Conservation (phyloP, 1,140 invertebrate species). For the Mya arenaria region DNA sequence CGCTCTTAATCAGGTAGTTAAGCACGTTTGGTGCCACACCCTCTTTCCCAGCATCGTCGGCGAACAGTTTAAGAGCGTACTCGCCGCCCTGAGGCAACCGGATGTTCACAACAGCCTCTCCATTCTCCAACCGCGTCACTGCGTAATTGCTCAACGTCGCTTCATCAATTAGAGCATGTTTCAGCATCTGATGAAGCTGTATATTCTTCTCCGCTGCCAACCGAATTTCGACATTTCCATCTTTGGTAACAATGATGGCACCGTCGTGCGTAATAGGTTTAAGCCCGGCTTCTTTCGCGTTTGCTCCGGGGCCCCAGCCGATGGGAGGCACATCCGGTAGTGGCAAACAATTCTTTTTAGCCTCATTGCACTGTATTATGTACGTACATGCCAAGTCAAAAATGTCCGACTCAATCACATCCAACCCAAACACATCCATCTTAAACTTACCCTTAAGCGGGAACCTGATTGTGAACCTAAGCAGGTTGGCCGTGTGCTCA, state of each 20-base stretch:
- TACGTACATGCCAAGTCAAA: slow-evolving; percentile 77
- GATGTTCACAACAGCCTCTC: slow-evolving; percentile 72
- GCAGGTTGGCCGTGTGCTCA: slow-evolving; percentile 68
- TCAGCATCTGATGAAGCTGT: slow-evolving; percentile 71
- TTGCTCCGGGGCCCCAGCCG: slow-evolving; percentile 76
- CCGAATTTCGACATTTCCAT: slow-evolving; percentile 74
- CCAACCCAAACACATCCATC: slow-evolving; percentile 77
- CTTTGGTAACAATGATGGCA: slow-evolving; percentile 72
- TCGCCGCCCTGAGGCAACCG: slow-evolving; percentile 75
- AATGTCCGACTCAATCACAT: slow-evolving; percentile 70
- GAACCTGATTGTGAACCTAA: slow-evolving; percentile 73
- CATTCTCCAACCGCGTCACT: slow-evolving; percentile 69
- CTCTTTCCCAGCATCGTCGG: slow-evolving; percentile 68
- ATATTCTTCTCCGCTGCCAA: slow-evolving; percentile 71
- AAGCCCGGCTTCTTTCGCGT: slow-evolving; percentile 72
- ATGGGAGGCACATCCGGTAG: slow-evolving; percentile 75
- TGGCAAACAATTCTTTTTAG: slow-evolving; percentile 70
- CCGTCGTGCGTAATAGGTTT: slow-evolving; percentile 73
- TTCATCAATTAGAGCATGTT: slow-evolving; percentile 74
- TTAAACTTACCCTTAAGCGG: slow-evolving; percentile 75
- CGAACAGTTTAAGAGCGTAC: slow-evolving; percentile 77
- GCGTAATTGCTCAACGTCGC: slow-evolving; percentile 75
- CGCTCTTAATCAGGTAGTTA: slow-evolving; percentile 76
- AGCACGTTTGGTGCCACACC: slow-evolving; percentile 76
- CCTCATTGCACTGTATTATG: slow-evolving; percentile 71